Base-by-base conservation (phyloP, 2,113 vertebrate species). In the Labeo rohita region DNA sequence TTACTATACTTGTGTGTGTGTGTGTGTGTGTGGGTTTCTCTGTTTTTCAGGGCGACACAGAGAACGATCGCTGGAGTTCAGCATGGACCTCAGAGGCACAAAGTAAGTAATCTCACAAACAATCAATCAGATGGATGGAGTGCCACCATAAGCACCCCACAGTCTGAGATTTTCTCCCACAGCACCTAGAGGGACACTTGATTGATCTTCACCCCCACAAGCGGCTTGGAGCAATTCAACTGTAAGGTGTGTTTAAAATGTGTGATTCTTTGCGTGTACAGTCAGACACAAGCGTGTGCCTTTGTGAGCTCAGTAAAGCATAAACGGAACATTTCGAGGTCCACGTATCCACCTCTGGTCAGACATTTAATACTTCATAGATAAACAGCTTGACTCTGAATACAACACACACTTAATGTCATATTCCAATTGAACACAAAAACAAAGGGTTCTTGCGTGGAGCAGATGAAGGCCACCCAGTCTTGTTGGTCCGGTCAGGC, bases 401-500 rank as follows among this genome's bases (percentile, higher is more conserved):
- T 70, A 76, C 11, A 79, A 86, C 78, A 85, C 70, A 85, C 85
- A 68, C 50, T 86, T 63, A 74, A 28, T 84, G 61, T 86, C 75
- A 81, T 84, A 72, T 76, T 84, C 84, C 82, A 45, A 86, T 77
- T 45, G 79, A 77, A 85, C 73, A 87, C 78, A 84, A 74, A 75
- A 74, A 68, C 50, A 75, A 61, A 45, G 23, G 28, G 50, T 39
- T 63, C 76, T 66, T 83, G 18, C 66, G 8, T 81, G 34, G 47
- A 80, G 80, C 61, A 77, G 49, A 84, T 56, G 49, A 54, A 80
- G 54, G 28, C 84, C 74, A 54, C 84, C 15, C 12, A 52, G 65
- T 73, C 49, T 72, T 59, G 49, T 47, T 86, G 82, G 56, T 43
- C 86, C 59, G 63, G 23, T 70, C 84, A 61, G 28, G 39, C 61